These are phyloP conservation scores for Nymphalis io DNA, from an alignment of 1,140 invertebrate species.

Conservation along the genomic window DNA sequence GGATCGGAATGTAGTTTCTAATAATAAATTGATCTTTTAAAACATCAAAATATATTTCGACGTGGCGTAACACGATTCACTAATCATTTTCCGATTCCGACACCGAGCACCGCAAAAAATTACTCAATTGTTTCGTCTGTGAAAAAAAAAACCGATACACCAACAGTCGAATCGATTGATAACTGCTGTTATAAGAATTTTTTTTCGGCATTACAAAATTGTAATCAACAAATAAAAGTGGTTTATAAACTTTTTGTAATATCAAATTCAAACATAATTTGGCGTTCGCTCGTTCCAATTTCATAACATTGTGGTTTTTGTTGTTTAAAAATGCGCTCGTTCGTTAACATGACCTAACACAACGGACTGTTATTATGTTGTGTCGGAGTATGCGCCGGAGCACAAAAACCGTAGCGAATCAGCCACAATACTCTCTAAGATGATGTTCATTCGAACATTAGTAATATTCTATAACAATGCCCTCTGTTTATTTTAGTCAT, in stretches of 20 bases:
- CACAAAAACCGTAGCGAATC: conserved; percentile 70
- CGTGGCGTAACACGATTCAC: background rate
- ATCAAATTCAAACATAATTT: conserved; percentile 30
- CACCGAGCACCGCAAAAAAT: conserved; percentile 4
- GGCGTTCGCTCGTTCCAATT: conserved; percentile 36
- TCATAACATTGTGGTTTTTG: conserved; percentile 29
- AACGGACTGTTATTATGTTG: conserved; percentile 55
- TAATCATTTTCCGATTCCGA: conserved; percentile 9
- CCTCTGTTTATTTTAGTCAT: conserved; percentile 30
- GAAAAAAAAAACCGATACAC: conserved; percentile 7
- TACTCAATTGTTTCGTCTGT: conserved; percentile 5
- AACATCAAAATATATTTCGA: background rate
- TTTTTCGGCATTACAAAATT: conserved; percentile 21
- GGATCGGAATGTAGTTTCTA: too few species aligned
- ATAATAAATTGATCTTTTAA: background rate
- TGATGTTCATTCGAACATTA: conserved; percentile 34
- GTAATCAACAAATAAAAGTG: conserved; percentile 25
- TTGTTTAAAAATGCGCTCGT: conserved; percentile 30
- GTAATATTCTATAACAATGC: conserved; percentile 39
- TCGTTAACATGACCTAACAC: conserved; percentile 62
- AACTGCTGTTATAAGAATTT: conserved; percentile 10
- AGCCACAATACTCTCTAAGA: conserved; percentile 48
- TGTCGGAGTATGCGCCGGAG: conserved; percentile 46
- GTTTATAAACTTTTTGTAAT: conserved; percentile 12
- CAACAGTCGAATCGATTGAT: conserved; percentile 11